phyloP scores from a whole-genome alignment of 2,888 invertebrate species.

The Agriopis aurantiaria region DNA sequence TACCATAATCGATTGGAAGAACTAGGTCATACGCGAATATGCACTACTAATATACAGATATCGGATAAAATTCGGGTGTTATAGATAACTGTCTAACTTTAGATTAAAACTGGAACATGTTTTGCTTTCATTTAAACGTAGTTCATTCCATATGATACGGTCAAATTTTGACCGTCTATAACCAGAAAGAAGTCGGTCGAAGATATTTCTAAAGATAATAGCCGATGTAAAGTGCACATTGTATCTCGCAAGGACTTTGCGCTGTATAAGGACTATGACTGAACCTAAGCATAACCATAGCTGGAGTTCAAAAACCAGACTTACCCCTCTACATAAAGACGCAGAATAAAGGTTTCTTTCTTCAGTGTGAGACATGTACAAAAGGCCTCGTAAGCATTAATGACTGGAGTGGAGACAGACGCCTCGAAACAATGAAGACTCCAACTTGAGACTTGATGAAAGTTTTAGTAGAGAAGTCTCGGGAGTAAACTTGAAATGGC shows the following conservation, averaged over 20 bases:
- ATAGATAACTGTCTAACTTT: not conserved
- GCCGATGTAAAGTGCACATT: not conserved
- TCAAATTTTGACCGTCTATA: not conserved
- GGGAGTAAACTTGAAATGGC: conserved; percentile 43
- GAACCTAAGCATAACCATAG: conserved; percentile 9
- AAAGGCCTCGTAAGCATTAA: conserved; percentile 70
- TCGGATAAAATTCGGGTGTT: not conserved
- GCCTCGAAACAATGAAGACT: conserved; percentile 68
- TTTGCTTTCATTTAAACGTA: not conserved
- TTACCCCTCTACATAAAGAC: conserved; percentile 43
- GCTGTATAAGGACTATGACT: not conserved
- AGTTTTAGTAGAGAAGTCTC: conserved; percentile 55
- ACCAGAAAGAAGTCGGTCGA: not conserved
- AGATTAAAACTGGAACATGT: not conserved
- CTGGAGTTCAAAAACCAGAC: conserved; percentile 11
- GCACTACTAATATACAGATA: not conserved
- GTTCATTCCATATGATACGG: not conserved
- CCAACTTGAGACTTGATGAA: conserved; percentile 67
- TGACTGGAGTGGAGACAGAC: conserved; percentile 63
- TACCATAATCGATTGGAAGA: conserved; percentile 34
- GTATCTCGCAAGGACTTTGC: not conserved
- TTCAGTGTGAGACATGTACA: conserved; percentile 61
- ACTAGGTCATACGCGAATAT: conserved; percentile 34
- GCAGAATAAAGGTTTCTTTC: conserved; percentile 61
- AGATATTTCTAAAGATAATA: not conserved